Evolutionary conservation across 2,113 vertebrate species (phyloP).

Genomic region (Thunnus thynnus): DNA sequence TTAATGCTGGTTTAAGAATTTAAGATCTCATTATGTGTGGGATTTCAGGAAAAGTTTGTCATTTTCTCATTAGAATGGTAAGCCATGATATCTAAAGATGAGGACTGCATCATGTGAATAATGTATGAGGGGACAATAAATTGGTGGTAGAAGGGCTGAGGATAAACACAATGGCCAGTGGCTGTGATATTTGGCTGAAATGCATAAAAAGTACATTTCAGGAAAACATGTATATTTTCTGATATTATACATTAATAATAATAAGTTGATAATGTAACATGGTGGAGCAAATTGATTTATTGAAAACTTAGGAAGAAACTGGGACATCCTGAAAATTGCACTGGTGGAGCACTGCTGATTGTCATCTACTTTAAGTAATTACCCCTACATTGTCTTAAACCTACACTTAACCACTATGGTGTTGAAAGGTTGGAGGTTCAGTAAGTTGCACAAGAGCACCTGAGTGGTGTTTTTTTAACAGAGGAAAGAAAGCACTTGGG

Average conservation of each 20-base stretch:
- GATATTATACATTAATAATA: too few relatives aligned
- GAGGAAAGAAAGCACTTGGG: background rate
- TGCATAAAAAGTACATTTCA: background rate
- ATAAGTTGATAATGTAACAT: background rate
- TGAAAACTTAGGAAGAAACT: constrained; percentile 5
- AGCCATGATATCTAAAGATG: background rate
- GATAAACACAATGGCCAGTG: background rate
- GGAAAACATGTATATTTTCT: background rate
- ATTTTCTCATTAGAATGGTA: background rate
- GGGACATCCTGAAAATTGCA: constrained; percentile 16
- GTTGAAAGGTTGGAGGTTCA: background rate
- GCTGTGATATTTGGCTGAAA: background rate
- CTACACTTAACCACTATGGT: background rate
- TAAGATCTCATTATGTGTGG: too few relatives aligned
- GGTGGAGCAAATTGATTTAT: constrained; percentile 11
- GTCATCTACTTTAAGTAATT: constrained; percentile 12
- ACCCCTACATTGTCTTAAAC: background rate
- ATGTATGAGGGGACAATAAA: background rate
- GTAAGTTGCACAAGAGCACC: background rate
- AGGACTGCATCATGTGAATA: background rate
- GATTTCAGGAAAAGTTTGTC: background rate
- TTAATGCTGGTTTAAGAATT: too few relatives aligned
- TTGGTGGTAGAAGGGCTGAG: background rate
- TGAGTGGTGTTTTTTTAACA: background rate
- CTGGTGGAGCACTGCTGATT: constrained; percentile 1